These are phyloP conservation scores for Forbesichthys papilliferus DNA, from an alignment of 2,113 vertebrate species.

Conservation along the genomic window DNA sequence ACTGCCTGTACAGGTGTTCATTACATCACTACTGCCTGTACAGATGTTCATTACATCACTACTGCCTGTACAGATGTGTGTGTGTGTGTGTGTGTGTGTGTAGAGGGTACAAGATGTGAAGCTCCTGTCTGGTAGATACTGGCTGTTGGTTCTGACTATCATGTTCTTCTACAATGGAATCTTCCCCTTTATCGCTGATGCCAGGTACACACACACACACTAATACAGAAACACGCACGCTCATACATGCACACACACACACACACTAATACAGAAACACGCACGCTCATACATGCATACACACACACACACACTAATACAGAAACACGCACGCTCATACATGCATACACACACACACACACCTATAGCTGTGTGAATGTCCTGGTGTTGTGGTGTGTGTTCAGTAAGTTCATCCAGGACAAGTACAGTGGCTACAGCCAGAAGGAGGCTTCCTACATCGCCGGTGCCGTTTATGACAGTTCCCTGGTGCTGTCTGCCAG, in stretches of 20 bases:
- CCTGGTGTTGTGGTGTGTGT: constrained; percentile 12
- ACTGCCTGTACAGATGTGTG: constrained; percentile 11
- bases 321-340: neutral
- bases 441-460: constrained; percentile 76
- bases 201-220: constrained; percentile 68
- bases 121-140: constrained; percentile 74
- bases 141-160: constrained; percentile 83
- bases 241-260: neutral
- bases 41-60: neutral
- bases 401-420: constrained; percentile 86
- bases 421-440: constrained; percentile 82
- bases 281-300: neutral
- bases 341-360: constrained; percentile 6
- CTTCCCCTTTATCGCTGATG: constrained; percentile 82
- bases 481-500: constrained; percentile 77
- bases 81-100: constrained; percentile 39
- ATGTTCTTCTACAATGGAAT: constrained; percentile 85
- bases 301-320: too few species aligned
- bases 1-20: neutral
- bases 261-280: neutral
- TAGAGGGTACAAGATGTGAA: constrained; percentile 78
- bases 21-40: too few species aligned
- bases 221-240: constrained; percentile 5
- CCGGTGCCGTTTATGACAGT: constrained; percentile 80
- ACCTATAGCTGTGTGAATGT: neutral